Conservation (phyloP, 2,888 invertebrate species). For the Sarcophaga carnaria region DNA sequence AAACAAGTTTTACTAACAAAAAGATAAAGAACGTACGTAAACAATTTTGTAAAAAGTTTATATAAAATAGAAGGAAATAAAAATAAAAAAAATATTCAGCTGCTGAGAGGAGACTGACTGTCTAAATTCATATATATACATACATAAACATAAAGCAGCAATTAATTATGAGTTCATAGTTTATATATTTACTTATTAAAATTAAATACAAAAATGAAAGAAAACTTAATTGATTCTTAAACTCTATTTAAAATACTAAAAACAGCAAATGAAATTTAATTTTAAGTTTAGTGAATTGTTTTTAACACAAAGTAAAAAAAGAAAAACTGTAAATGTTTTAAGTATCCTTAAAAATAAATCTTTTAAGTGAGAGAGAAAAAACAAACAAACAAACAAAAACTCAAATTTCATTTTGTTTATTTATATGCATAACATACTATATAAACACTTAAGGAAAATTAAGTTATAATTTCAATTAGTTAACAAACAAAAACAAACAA, state of each 20-base stretch:
- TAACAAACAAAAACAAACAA: constrained; percentile 3
- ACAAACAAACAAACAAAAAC: constrained; percentile 3
- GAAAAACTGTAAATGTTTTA: constrained; percentile 29
- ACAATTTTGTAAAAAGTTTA: constrained; percentile 53
- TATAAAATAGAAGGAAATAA: constrained; percentile 3
- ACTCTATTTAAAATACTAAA: neutral
- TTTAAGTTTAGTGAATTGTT: constrained; percentile 55
- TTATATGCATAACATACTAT: constrained; percentile 1
- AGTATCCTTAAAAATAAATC: neutral
- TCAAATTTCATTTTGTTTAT: constrained; percentile 31
- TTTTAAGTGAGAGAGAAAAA: neutral
- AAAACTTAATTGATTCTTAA: constrained; percentile 23
- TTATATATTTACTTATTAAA: constrained; percentile 16
- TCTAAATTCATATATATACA: constrained; percentile 4
- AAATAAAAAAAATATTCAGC: constrained; percentile 9
- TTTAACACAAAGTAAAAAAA: constrained; percentile 13
- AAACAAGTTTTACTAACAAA: neutral
- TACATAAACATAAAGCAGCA: constrained; percentile 32
- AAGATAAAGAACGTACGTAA: constrained; percentile 16
- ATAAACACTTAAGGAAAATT: constrained; percentile 9
- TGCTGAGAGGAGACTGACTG: constrained; percentile 38
- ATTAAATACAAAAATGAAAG: neutral
- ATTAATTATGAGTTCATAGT: constrained; percentile 30
- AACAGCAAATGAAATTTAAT: constrained; percentile 11
- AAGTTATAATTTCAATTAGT: constrained; percentile 46